Conservation (phyloP, 2,113 vertebrate genomes). For the Ahaetulla prasina region DNA sequence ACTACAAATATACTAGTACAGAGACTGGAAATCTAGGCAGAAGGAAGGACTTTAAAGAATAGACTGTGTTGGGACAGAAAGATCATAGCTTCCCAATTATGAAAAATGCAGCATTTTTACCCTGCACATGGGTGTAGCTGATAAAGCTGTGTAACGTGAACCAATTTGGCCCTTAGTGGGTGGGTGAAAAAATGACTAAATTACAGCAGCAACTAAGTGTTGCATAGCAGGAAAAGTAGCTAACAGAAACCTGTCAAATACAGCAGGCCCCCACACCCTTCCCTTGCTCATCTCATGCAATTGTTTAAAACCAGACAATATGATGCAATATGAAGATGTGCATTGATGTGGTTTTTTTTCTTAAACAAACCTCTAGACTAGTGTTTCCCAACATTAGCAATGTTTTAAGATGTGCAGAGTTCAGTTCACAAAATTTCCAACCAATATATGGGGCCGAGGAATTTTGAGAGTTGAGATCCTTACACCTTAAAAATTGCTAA, state of each 20-base stretch:
- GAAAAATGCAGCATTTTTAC: neutral
- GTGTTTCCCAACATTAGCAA: neutral
- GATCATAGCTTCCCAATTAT: neutral
- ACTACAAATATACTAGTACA: neutral
- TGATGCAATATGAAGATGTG: neutral
- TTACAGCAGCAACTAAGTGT: neutral
- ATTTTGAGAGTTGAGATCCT: neutral
- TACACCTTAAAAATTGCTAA: neutral
- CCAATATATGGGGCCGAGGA: neutral
- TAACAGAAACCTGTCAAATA: slow-evolving; percentile 9
- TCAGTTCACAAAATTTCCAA: neutral
- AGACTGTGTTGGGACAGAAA: neutral
- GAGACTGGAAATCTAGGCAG: neutral
- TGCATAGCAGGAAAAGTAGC: slow-evolving; percentile 43
- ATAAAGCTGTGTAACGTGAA: slow-evolving; percentile 43
- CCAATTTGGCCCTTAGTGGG: slow-evolving; percentile 46
- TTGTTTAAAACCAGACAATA: neutral
- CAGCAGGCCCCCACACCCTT: slow-evolving; percentile 26
- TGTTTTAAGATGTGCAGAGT: neutral
- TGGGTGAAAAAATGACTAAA: slow-evolving; percentile 30
- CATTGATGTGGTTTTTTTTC: neutral
- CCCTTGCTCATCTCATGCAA: neutral
- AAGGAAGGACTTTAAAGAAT: neutral
- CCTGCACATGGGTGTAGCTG: slow-evolving; percentile 45
- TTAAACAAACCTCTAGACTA: neutral